Conservation (phyloP, 2,888 invertebrate species). For the Papilio gigon region DNA sequence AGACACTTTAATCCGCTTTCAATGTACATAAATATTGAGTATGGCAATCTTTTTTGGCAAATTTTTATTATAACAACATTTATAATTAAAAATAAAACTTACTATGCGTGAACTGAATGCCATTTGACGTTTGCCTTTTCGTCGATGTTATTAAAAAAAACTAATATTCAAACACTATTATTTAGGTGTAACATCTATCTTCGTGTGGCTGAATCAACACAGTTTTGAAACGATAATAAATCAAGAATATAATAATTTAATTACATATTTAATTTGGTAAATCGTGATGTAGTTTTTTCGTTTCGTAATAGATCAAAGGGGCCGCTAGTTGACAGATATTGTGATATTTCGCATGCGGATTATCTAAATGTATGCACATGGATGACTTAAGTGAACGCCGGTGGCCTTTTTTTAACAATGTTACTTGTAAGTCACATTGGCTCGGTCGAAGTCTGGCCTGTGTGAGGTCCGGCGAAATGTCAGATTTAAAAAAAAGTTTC, state of each 20-base stretch:
- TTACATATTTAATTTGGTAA: slow-evolving; percentile 37
- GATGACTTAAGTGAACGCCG: slow-evolving; percentile 72
- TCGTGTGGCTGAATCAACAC: slow-evolving; percentile 34
- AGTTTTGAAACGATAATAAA: slow-evolving; percentile 32
- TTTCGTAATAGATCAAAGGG: slow-evolving; percentile 66
- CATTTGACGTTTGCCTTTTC: slow-evolving; percentile 11
- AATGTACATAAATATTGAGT: slow-evolving; percentile 19
- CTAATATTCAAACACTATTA: neutral
- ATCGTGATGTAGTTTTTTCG: slow-evolving; percentile 31
- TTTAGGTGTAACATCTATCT: neutral
- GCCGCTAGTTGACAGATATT: slow-evolving; percentile 76
- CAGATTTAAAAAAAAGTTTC: slow-evolving; percentile 46
- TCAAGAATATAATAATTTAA: slow-evolving; percentile 41
- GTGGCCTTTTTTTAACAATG: slow-evolving; percentile 74
- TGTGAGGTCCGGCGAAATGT: slow-evolving; percentile 59
- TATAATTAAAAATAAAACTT: neutral
- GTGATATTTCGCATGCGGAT: slow-evolving; percentile 72
- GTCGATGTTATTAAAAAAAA: neutral
- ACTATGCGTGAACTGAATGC: slow-evolving; percentile 4
- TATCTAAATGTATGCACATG: slow-evolving; percentile 76
- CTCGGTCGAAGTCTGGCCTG: slow-evolving; percentile 66
- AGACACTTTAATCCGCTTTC: slow-evolving; percentile 20
- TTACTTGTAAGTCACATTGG: slow-evolving; percentile 78
- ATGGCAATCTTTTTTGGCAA: slow-evolving; percentile 2
- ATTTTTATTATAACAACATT: neutral